A percentile compares a stretch with the other conserved stretches of the same genome.
Evolutionary conservation across 2,888 invertebrate genomes (phyloP).

Genomic region (Hirtodrosophila cameraria): DNA sequence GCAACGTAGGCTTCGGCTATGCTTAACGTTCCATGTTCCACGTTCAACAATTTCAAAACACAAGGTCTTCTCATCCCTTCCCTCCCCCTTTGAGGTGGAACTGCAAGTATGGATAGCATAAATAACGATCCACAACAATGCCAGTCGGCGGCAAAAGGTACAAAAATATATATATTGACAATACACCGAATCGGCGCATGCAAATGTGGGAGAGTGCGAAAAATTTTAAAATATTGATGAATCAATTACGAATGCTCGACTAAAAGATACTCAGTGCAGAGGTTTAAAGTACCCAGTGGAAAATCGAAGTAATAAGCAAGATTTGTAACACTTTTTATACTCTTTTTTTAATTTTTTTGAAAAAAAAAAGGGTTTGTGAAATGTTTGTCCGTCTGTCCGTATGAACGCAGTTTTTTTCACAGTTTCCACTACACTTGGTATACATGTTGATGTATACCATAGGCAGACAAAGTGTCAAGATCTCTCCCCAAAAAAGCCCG

Average conservation of each 20-base stretch:
- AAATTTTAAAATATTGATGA: slow-evolving; percentile 22
- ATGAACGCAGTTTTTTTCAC: no score
- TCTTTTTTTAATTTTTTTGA: no score
- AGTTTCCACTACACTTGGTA: no score
- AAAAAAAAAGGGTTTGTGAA: no score
- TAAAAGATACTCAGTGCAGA: background rate
- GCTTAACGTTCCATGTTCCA: no score
- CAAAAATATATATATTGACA: slow-evolving; percentile 55
- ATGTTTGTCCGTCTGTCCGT: no score
- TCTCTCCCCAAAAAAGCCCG: no score
- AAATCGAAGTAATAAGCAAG: no score
- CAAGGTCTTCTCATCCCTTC: background rate
- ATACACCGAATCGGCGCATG: slow-evolving; percentile 59
- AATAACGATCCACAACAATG: slow-evolving; percentile 64
- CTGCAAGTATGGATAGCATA: slow-evolving; percentile 52
- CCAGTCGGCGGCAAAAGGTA: slow-evolving; percentile 32
- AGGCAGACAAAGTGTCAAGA: no score
- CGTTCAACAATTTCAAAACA: slow-evolving; percentile 19
- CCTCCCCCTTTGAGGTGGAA: slow-evolving; percentile 18
- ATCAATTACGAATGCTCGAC: no score
- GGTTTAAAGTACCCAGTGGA: slow-evolving; percentile 1
- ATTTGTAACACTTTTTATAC: no score
- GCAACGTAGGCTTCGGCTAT: slow-evolving; percentile 41
- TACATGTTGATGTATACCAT: no score
- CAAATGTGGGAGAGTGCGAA: slow-evolving; percentile 56